phyloP scores from a whole-genome alignment of 53 echinoderm and acorn worm genomes.

The Arbacia lixula region DNA sequence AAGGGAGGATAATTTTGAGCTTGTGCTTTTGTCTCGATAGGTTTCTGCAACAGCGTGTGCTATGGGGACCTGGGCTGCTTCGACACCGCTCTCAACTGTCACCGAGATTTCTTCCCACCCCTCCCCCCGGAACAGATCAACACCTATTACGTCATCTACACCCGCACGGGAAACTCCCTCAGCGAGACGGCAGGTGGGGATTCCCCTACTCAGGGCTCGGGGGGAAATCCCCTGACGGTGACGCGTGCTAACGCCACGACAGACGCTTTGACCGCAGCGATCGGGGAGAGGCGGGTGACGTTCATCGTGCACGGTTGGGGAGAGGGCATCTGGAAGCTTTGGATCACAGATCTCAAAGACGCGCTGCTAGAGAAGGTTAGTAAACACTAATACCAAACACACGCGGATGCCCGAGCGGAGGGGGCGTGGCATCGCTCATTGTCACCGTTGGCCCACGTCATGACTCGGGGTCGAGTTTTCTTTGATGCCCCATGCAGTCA shows the following conservation, averaged over 20 bases:
- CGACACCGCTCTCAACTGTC: constrained; percentile 70
- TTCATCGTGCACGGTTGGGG: constrained; percentile 91
- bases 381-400: no score
- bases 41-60: constrained; percentile 76
- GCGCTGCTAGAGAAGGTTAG: constrained; percentile 79
- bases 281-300: constrained; percentile 61
- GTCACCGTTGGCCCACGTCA: no score
- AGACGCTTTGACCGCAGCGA: constrained; percentile 3
- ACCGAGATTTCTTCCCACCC: constrained; percentile 82
- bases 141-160: constrained; percentile 75
- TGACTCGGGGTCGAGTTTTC: no score
- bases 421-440: no score
- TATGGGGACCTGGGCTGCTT: constrained; percentile 89
- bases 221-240: constrained; percentile 38
- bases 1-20: no score
- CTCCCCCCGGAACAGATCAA: constrained; percentile 77
- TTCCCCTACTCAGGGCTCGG: neutral
- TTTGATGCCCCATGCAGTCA: no score
- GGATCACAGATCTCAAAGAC: constrained; percentile 67
- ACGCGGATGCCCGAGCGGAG: no score
- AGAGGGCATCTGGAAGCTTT: constrained; percentile 62
- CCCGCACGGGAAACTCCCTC: no score
- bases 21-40: constrained; percentile 26
- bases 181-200: no score
- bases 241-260: constrained; percentile 20